These are phyloP conservation scores for Pyrocephalus nanus DNA, from an alignment of 2,797 vertebrate species.

Conservation along the genomic window DNA sequence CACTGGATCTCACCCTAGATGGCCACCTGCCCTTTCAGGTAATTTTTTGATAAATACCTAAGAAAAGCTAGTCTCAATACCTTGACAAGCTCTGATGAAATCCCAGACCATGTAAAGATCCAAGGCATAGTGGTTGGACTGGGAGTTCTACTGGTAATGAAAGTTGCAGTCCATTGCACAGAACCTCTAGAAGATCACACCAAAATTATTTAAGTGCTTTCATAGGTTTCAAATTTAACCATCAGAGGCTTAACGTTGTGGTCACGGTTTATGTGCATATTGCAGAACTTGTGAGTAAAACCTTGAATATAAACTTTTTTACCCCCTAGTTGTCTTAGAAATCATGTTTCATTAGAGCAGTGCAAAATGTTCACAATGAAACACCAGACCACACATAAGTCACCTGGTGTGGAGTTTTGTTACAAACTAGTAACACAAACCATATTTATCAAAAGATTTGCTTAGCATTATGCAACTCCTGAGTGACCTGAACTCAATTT, in stretches of 20 bases:
- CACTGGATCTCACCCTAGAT: not conserved
- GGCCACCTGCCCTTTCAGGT: not conserved
- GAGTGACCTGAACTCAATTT: constrained; percentile 64
- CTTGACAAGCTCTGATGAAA: not conserved
- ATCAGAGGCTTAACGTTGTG: not conserved
- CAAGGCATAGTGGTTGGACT: not conserved
- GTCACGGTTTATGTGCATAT: not conserved
- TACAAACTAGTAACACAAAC: constrained; percentile 59
- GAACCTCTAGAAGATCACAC: not conserved
- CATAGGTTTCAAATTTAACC: constrained; percentile 26
- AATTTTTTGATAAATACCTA: not conserved
- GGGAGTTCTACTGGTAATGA: not conserved
- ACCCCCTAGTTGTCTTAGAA: constrained; percentile 31
- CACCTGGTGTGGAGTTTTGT: constrained; percentile 58
- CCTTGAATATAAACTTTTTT: constrained; percentile 1
- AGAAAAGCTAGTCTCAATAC: not conserved
- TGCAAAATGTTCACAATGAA: constrained; percentile 62
- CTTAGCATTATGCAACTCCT: constrained; percentile 36
- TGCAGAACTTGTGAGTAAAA: not conserved
- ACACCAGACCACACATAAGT: constrained; percentile 67
- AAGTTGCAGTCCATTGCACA: not conserved
- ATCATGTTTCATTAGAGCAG: constrained; percentile 57
- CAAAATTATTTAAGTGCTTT: not conserved
- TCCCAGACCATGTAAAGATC: not conserved
- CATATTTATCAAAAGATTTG: constrained; percentile 58